Base-by-base conservation (phyloP, 2,888 invertebrate genomes). In the Pteria penguin region DNA sequence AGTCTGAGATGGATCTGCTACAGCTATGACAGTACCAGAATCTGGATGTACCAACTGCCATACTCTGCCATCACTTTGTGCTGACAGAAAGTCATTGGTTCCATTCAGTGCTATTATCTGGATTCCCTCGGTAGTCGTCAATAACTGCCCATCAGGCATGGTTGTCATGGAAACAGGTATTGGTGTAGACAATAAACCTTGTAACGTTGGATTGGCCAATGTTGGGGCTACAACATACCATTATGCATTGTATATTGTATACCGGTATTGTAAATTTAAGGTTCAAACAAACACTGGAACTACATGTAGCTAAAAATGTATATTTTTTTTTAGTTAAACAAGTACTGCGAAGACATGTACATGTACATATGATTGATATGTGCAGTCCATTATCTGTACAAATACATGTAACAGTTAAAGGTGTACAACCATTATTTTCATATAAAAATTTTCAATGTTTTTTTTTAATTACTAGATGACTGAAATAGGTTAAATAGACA, bases 1-100 rank as follows among this genome's bases (percentile, higher is more conserved):
- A 58, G 60, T 27, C 29, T 73, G 72, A 22, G 61, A 27, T 18
- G 58, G 36, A 14, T 76, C 82, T 75, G 80, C 79, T 0, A 89
- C 88, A 32, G 88, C 85, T 61, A 89, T 88, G 57, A 89, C 84
- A 14, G 86, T 81, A 8, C 85, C 86, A 52, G 87, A 81, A 65
- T 87, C 88, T 14, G 84, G 82, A 31, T 79, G 87, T 31, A 90
- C 82, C 36, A 89, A 82, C 70, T 90, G 90, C 86, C 88, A 87
- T 14, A 89, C 77, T 8, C 82, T 75, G 0, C 85, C 86, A 18
- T 77, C 71, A 0, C 78, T 75, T 61, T 84, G 84, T 2, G 80
- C 65, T n/a, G 83, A 79, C 24, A 87, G 58, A 4, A 89, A 71
- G 52, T 87, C 87, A 14, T 84, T 78, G 1, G 88, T 78, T 32